Evolutionary conservation across 1,140 invertebrate species (phyloP), one percentile per base, ranked within the genome.

Genomic region (Radopholus similis): DNA sequence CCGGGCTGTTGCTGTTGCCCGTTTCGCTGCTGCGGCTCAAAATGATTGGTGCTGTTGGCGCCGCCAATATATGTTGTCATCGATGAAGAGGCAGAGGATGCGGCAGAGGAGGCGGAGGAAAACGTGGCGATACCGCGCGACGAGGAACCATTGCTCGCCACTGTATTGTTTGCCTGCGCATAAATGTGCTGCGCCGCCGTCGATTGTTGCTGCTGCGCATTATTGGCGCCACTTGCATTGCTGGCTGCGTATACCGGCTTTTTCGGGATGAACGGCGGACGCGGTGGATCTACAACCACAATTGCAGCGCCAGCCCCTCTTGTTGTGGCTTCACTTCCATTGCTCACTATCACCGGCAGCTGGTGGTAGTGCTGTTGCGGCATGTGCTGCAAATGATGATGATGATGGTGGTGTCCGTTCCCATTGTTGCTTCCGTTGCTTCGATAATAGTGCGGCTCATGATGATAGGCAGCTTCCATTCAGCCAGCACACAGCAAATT

Each of bases 261-360:
- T 62, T 62, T 62, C 49, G 59, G 59, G 49, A 62, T 62, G 49
- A 62, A 62, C 42, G 59, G 59, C 30, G 59, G 59, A 47, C 40
- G 59, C 15, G 58, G 58, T 0, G 58, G 59, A 28, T 62, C 59
- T 34, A 62, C 59, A 21, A 51, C 47, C 23, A 51, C 30, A 26
- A 51, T 21, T 28, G 47, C 47, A 3, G 47, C 18, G 9, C 23
- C 47, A 8, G 21, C 47, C 44, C 6, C 44, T 23, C 4, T 15
- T 15, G 44, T 8, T 6, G 47, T 11, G 8, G 47, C 4, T 51
- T 15, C 47, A 5, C 47, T 5, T 26, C 47, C 47, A 23, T 26
- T 26, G 38, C 18, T 42, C 11, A 42, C 38, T 13, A 42, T 42
- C 11, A 42, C 0, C 18, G 38, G 38, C 38, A 42, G 18, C 38